Evolutionary conservation across 2,888 invertebrate species (phyloP), one percentile per base, ranked within the genome.

Genomic region (Molorchus minor): DNA sequence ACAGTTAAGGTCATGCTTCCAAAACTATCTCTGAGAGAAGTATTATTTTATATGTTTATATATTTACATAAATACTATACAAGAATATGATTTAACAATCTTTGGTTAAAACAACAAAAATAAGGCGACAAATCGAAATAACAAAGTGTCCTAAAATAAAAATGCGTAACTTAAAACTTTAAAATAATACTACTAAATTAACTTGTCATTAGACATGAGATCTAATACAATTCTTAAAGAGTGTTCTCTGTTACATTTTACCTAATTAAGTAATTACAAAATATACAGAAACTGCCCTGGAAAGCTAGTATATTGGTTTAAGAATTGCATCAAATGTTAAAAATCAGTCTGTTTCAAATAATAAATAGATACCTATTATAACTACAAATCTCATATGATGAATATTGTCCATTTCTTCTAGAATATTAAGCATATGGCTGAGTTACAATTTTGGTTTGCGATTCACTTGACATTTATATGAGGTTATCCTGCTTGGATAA

Each of bases 51-150:
- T 67, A 66, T 60, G 59, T 13, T 25, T 67, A 61, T 68, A 71
- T 77, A 78, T 78, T 60, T 77, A 78, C 77, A 78, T 75, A 76
- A 76, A 78, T 76, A 77, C 75, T 77, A 75, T 79, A 79, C 76
- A 79, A 78, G 77, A 77, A 79, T 79, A 66, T 62, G 62, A 62
- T 64, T n/a, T 63, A 66, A 66, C 66, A 66, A 66, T 68, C 79
- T 79, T 80, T 80, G 79, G 79, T 77, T 63, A 47, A 73, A 74
- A 77, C 49, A 74, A 62, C 72, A 73, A 75, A 62, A 56, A 46
- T 57, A 62, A 62, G 53, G 58, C 61, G 57, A 62, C 61, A 57
- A 64, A 64, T 58, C 59, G 64, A 68, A 63, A 68, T 56, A 67
- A 65, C 66, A 69, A 67, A 56, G 66, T 56, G 63, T 61, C 61